phyloP scores from a whole-genome alignment of 2,888 invertebrate species.

The Spodoptera littoralis region DNA sequence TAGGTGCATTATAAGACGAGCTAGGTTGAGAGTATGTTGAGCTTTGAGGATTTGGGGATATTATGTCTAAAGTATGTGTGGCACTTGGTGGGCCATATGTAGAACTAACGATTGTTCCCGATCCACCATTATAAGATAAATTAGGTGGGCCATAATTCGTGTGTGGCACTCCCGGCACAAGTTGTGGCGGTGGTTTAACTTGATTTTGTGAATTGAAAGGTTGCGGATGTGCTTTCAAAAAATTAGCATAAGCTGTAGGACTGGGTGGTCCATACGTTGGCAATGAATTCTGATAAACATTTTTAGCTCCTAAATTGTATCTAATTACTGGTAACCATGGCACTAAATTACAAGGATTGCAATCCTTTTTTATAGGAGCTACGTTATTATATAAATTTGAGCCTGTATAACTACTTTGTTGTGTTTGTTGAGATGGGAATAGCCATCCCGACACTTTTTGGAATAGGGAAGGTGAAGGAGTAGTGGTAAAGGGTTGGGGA shows the following conservation, averaged over 20 bases:
- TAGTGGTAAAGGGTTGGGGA: conserved; percentile 81
- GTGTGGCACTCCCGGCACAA: conserved; percentile 69
- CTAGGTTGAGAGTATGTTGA: conserved; percentile 68
- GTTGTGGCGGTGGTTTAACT: conserved; percentile 61
- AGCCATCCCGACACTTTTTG: conserved; percentile 90
- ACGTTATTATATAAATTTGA: conserved; percentile 63
- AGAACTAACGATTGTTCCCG: conserved; percentile 66
- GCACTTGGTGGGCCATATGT: conserved; percentile 77
- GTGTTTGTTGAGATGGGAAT: conserved; percentile 86
- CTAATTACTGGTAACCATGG: conserved; percentile 94
- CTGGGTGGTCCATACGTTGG: conserved; percentile 83
- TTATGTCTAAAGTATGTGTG: conserved; percentile 72
- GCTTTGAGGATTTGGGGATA: conserved; percentile 69
- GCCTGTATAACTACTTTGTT: conserved; percentile 71
- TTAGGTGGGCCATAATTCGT: conserved; percentile 74
- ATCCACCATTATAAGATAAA: conserved; percentile 60
- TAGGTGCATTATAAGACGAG: conserved; percentile 60
- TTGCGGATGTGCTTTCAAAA: conserved; percentile 69
- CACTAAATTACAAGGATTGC: conserved; percentile 93
- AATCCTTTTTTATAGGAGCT: conserved; percentile 87
- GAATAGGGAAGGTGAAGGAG: conserved; percentile 86
- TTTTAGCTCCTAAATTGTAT: conserved; percentile 81
- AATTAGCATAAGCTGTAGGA: conserved; percentile 73
- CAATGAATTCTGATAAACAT: conserved; percentile 68
- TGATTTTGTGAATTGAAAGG: conserved; percentile 65